Evolutionary conservation across 2,888 invertebrate species (phyloP).

Genomic region (Aleiodes leptofemur): DNA sequence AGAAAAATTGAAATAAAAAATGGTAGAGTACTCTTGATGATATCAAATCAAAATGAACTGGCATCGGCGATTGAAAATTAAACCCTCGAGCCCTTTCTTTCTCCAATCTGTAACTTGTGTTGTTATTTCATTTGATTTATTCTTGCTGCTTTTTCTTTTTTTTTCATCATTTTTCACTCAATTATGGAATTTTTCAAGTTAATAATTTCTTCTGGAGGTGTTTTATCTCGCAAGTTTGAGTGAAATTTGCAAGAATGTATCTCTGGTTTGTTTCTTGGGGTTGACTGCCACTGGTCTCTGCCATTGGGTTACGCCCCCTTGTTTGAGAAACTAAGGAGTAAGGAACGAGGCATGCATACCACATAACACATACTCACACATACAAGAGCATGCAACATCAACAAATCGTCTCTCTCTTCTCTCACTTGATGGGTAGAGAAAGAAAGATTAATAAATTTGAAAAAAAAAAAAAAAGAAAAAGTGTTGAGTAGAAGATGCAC

Average conservation of each 20-base stretch:
- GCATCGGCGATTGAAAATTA: slow-evolving; percentile 44
- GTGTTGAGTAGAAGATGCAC: slow-evolving; percentile 36
- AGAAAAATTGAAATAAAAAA: slow-evolving; percentile 18
- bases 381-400: slow-evolving; percentile 10
- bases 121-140: slow-evolving; percentile 34
- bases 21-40: slow-evolving; percentile 24
- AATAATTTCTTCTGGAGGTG: too few relatives aligned
- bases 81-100: slow-evolving; percentile 33
- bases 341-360: slow-evolving; percentile 54
- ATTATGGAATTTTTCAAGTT: too few relatives aligned
- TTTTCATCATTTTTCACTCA: too few relatives aligned
- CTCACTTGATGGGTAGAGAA: slow-evolving; percentile 12
- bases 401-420: slow-evolving; percentile 12
- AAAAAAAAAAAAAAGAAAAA: slow-evolving; percentile 35
- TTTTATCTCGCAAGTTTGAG: too few relatives aligned
- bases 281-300: slow-evolving; percentile 69
- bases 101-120: neutral
- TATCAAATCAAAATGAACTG: slow-evolving; percentile 44
- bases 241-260: too few relatives aligned
- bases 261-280: slow-evolving; percentile 52
- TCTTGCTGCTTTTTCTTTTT: slow-evolving; percentile 6
- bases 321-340: slow-evolving; percentile 68
- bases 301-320: slow-evolving; percentile 67
- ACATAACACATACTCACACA: slow-evolving; percentile 31
- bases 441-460: neutral